A percentile compares a stretch with the other conserved stretches of the same genome.
Evolutionary conservation across 1,140 invertebrate species (phyloP).

Genomic region (Aphelenchoides fujianensis): DNA sequence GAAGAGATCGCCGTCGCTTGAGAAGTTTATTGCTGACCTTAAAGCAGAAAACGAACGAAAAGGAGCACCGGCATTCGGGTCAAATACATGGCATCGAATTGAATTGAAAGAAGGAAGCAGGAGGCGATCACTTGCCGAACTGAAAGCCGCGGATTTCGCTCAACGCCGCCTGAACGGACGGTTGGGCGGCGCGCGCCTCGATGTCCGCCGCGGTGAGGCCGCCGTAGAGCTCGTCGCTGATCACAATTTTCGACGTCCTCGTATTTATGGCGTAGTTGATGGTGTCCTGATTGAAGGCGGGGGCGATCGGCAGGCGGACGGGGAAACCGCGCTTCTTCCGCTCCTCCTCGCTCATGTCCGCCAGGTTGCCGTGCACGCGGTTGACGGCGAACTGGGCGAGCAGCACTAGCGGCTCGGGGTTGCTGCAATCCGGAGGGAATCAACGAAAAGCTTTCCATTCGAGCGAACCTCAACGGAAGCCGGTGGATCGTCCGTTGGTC

Average conservation of each 20-base stretch:
- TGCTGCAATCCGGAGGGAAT: neutral
- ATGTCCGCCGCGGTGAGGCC: neutral
- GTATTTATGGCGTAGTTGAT: neutral
- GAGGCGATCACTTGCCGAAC: too few species aligned
- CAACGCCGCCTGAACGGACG: too few species aligned
- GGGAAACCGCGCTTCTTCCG: neutral
- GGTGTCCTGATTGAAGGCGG: neutral
- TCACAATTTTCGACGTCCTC: neutral
- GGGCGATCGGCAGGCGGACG: neutral
- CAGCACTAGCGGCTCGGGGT: neutral
- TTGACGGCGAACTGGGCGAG: slow-evolving; percentile 1
- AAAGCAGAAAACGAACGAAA: too few species aligned
- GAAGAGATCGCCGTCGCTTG: too few species aligned
- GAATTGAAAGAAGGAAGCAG: too few species aligned
- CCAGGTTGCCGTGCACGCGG: slow-evolving; percentile 4
- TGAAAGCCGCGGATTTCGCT: too few species aligned
- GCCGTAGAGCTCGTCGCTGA: neutral
- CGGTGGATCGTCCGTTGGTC: slow-evolving; percentile 8
- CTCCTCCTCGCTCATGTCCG: slow-evolving; percentile 13
- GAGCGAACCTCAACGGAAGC: neutral
- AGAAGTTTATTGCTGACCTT: too few species aligned
- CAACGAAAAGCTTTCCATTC: neutral
- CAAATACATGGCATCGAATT: too few species aligned
- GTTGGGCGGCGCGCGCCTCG: too few species aligned
- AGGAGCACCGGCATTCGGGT: too few species aligned